Base-by-base conservation (phyloP, 2,797 vertebrate species). In the Mareca penelope region DNA sequence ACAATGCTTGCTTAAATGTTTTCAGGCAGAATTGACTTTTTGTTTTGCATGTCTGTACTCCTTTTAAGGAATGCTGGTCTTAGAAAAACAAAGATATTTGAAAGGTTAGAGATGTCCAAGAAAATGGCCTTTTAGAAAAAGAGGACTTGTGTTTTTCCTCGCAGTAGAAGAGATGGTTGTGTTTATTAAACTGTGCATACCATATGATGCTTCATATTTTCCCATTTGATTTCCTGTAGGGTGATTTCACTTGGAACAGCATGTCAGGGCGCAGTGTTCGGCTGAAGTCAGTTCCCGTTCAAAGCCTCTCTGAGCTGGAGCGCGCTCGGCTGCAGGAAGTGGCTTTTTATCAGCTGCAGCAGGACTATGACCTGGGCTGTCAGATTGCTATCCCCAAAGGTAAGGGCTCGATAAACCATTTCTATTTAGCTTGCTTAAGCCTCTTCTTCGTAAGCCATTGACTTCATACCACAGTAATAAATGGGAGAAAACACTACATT, bases 361-460 rank as follows among this genome's bases (percentile, higher is more conserved):
- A 98, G 97, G 99, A 99, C 97, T 98, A 98, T 68, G 98, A 99
- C 97, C 97, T 99, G 94, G 98, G 98, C 89, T 99, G 99, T 98
- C 99, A 99, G 97, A 98, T 99, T 98, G 98, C 98, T 97, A 99
- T 99, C 94, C 99, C 99, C 82, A 99, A 99, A 99, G 98, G 99
- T 99, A 98, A 96, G 96, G 61, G 15, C 70, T 81, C 53, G 26
- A 63, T 77, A 80, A 79, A 75, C 75, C 10, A 26, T 67, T 80
- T 89, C 69, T 67, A 50, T 50, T 50, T 63, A 84, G 86, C 67
- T 87, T 93, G 63, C 61, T 83, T 39, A 63, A 80, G 28, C 59
- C 50, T 61, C 46, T 39, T 55, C 40, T 80, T 39, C 28, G 65
- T 90, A 65, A 44, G 9, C 71, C 37, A 2, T 69, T 80, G 80